Percentiles rank a stretch among this genome's conserved stretches.
These are phyloP conservation scores for Lamprologus tigripictilis DNA, from an alignment of 2,113 vertebrate species.

Conservation along the genomic window DNA sequence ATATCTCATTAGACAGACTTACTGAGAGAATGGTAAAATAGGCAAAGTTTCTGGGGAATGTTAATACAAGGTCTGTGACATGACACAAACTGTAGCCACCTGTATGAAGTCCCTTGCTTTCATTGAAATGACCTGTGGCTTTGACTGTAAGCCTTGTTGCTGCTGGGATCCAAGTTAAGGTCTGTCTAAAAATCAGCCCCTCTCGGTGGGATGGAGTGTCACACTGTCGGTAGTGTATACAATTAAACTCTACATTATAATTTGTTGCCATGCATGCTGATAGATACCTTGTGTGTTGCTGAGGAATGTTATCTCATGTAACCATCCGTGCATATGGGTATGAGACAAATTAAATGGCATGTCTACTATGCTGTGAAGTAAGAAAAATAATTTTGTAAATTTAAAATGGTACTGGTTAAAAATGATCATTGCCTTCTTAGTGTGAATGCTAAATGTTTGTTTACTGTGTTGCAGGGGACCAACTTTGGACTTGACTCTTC, in stretches of 20 bases:
- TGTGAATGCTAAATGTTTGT: not conserved
- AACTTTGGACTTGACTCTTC: not conserved
- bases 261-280: not conserved
- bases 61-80: not conserved
- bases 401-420: not conserved
- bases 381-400: not conserved
- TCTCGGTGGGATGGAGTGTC: not conserved
- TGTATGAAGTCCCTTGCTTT: not conserved
- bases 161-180: not conserved
- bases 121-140: not conserved
- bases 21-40: not conserved
- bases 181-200: not conserved
- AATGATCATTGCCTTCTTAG: not conserved
- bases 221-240: not conserved
- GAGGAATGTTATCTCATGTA: not conserved
- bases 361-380: not conserved
- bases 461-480: slow-evolving; percentile 30
- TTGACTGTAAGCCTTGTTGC: not conserved
- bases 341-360: not conserved
- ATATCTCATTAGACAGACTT: not conserved
- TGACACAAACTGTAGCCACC: not conserved
- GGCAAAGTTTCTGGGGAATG: not conserved
- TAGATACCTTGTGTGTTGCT: not conserved
- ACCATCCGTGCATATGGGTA: not conserved
- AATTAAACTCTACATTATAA: not conserved